Conservation (phyloP, 2,113 vertebrate genomes). For the Sapajus apella region DNA sequence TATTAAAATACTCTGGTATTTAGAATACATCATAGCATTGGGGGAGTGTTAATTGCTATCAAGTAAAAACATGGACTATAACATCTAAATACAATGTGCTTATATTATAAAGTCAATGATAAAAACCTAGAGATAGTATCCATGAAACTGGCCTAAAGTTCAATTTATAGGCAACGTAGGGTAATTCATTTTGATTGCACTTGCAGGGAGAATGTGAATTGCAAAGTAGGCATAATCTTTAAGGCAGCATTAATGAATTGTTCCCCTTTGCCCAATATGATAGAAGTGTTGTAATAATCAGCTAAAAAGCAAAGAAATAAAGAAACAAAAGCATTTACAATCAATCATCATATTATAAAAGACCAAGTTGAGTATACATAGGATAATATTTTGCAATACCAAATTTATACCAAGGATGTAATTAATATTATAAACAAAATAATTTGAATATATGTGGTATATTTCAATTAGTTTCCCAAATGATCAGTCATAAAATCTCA, state of each 20-base stretch:
- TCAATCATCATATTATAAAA: conserved; percentile 33
- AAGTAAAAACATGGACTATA: conserved; percentile 63
- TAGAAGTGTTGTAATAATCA: conserved; percentile 4
- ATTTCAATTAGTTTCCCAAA: background rate
- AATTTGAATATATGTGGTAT: background rate
- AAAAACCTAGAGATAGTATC: background rate
- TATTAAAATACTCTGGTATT: conserved; percentile 68
- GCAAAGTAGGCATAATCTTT: conserved; percentile 47
- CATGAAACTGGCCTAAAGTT: conserved; percentile 52
- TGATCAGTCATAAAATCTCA: background rate
- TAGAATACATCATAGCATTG: background rate
- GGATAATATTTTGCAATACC: background rate
- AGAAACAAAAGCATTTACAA: conserved; percentile 1
- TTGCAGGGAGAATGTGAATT: conserved; percentile 49
- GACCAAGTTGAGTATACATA: background rate
- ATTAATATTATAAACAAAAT: conserved; percentile 40
- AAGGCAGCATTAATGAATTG: conserved; percentile 33
- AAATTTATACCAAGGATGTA: background rate
- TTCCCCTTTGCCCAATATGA: conserved; percentile 1
- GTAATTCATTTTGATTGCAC: conserved; percentile 38
- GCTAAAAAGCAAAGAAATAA: background rate
- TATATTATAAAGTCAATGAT: conserved; percentile 69
- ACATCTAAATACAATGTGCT: background rate
- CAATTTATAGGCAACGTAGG: conserved; percentile 18
- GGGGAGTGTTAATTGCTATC: conserved; percentile 57